Conservation (phyloP, 2,797 vertebrate species). For the Neosilurus mollespiculum region DNA sequence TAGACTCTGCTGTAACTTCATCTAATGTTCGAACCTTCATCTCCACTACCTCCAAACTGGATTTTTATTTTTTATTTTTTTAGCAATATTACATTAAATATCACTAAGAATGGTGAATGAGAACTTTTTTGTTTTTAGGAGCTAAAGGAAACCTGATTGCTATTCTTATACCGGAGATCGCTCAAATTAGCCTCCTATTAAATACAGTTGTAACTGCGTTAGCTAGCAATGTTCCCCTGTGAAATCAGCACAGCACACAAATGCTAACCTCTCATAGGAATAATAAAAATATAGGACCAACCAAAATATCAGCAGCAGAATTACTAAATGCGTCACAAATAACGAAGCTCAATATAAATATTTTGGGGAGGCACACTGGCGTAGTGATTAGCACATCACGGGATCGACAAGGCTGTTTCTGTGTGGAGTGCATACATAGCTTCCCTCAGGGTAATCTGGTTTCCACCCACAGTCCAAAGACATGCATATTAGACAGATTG, state of each 20-base stretch:
- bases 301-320: neutral
- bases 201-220: neutral
- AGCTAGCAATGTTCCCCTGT: neutral
- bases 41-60: neutral
- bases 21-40: neutral
- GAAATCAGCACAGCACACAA: neutral
- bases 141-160: neutral
- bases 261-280: neutral
- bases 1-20: neutral
- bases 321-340: neutral
- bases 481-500: no score
- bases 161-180: neutral
- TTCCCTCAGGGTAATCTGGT: no score
- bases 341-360: neutral
- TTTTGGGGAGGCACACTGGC: neutral
- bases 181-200: neutral
- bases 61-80: neutral
- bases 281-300: neutral
- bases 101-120: neutral
- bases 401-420: no score
- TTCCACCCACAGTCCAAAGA: no score
- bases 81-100: neutral
- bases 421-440: no score
- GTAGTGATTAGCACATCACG: no score
- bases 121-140: neutral